Base-by-base conservation (phyloP, 2,113 vertebrate genomes). In the Phyllostomus discolor region DNA sequence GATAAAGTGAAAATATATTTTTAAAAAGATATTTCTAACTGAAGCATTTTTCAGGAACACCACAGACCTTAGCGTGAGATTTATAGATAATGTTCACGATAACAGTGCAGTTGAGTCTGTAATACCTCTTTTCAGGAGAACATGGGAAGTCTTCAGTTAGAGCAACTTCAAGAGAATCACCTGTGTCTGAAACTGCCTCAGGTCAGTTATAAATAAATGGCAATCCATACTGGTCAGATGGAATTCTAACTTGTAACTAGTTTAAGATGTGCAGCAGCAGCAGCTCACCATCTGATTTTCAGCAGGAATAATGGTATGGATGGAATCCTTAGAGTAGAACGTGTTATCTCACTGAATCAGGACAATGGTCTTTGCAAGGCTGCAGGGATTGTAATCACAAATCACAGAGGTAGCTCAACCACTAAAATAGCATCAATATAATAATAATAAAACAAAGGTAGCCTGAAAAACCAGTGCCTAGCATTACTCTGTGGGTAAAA, bases 1-100 rank as follows among this genome's bases (percentile, higher is more conserved):
- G 90, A 97, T 94, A 95, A 97, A 95, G n/a, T 64, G 92, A 52
- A 97, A 96, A 96, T 87, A 80, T n/a, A 85, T n/a, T 66, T 88
- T 88, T 52, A 33, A 94, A 96, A 98, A 89, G 1, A 84, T 46
- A 15, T 85, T 97, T 85, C 76, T 95, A 96, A 66, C 33, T 84
- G 31, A 93, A 95, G 69, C 0, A 35, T 84, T 93, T 97, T 88
- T 11, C 89, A 97, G 66, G 78, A 87, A 19, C 1, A 15, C 0
- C 6, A 17, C 15, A 89, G 38, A 48, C 70, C 97, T 97, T 95
- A 93, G 73, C 12, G 35, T 83, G 91, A 97, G 75, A 97, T 96
- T 62, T 97, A 96, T 35, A 69, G 93, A 93, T 92, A 95, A 70
- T 0, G n/a, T 94, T 95, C 92, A 85, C 0, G 38, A 76, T 78